Evolutionary conservation across 64 coral and sea anemone species (phyloP).

Genomic region (Stylophora pistillata): DNA sequence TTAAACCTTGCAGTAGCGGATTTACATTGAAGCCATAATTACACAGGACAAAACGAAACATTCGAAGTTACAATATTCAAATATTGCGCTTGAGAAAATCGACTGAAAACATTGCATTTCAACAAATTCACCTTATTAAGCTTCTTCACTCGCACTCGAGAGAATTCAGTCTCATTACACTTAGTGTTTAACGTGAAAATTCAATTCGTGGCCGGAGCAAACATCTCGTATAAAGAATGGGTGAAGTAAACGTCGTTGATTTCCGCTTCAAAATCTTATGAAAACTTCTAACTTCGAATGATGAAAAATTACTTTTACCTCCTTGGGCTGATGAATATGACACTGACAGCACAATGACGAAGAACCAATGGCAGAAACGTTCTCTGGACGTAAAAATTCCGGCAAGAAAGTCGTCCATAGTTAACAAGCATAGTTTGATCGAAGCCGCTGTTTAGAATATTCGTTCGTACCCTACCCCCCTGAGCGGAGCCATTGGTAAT

Average conservation of each 20-base stretch:
- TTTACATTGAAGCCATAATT: neutral
- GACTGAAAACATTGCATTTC: neutral
- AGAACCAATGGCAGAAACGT: neutral
- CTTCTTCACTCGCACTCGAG: too few species aligned
- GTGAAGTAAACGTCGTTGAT: neutral
- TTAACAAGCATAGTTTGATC: neutral
- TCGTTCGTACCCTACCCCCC: neutral
- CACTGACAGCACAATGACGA: neutral
- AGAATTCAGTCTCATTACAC: too few species aligned
- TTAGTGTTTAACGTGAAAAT: too few species aligned
- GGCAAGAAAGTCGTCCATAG: neutral
- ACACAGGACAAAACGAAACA: neutral
- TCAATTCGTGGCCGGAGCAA: too few species aligned
- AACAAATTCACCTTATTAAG: too few species aligned
- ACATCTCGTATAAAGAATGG: neutral
- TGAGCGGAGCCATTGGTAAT: neutral
- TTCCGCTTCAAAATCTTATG: neutral
- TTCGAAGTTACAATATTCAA: neutral
- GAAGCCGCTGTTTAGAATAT: neutral
- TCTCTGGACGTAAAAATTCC: neutral
- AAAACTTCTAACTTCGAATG: neutral
- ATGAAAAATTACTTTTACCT: neutral
- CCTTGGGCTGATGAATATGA: neutral
- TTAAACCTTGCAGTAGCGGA: neutral
- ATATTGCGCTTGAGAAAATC: neutral